Percentiles rank a stretch among this genome's conserved stretches.
Evolutionary conservation across 2,797 vertebrate genomes (phyloP).

Genomic region (Distichodus sexfasciatus): DNA sequence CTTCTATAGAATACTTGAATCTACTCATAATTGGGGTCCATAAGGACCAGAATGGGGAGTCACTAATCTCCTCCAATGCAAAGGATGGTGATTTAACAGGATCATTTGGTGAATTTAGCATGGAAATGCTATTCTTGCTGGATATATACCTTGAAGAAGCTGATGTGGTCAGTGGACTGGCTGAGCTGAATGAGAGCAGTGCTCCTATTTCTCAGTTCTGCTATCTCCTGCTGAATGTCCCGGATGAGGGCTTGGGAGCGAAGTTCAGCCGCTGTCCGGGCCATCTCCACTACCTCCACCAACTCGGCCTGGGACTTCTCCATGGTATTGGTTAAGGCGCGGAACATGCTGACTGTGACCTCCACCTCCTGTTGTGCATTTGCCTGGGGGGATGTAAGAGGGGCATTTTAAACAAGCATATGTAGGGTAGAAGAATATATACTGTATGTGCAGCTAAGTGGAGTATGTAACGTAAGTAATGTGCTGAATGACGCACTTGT

Average conservation of each 20-base stretch:
- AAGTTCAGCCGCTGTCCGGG: constrained; percentile 49
- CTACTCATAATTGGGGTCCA: too few relatives aligned
- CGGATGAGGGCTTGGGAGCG: constrained; percentile 60
- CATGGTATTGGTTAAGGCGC: constrained; percentile 57
- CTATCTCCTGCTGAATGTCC: constrained; percentile 67
- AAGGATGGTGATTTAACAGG: too few relatives aligned
- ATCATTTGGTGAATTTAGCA: too few relatives aligned
- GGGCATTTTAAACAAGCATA: neutral
- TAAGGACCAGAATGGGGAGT: too few relatives aligned
- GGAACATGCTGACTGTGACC: constrained; percentile 52
- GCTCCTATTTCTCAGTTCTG: constrained; percentile 61
- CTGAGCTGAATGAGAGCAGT: constrained; percentile 56
- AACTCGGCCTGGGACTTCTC: constrained; percentile 66
- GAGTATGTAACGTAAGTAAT: neutral
- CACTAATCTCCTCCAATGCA: too few relatives aligned
- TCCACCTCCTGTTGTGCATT: constrained; percentile 61
- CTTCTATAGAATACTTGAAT: too few relatives aligned
- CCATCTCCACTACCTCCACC: constrained; percentile 66
- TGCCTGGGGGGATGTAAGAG: constrained; percentile 47
- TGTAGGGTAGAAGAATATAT: too few relatives aligned
- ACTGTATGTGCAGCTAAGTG: too few relatives aligned
- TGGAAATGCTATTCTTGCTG: too few relatives aligned
- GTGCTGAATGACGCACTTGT: constrained; percentile 55
- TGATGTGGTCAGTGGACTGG: constrained; percentile 58
- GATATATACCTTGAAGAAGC: constrained; percentile 64